A percentile compares a stretch with the other conserved stretches of the same genome.
Conservation (phyloP, 2,797 vertebrate species). For the Numenius phaeopus region DNA sequence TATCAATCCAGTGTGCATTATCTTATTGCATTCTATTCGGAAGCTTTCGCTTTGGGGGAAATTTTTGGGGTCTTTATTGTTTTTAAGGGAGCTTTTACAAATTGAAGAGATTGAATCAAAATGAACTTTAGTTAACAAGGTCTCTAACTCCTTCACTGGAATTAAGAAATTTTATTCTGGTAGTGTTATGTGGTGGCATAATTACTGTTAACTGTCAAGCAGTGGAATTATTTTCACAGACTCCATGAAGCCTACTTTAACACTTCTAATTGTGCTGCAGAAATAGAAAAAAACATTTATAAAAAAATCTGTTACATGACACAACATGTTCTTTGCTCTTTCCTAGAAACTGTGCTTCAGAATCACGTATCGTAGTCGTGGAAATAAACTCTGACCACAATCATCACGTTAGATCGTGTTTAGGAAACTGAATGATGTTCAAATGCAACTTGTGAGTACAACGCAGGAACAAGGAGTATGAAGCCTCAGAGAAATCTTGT, state of each 20-base stretch:
- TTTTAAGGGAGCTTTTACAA: constrained; percentile 65
- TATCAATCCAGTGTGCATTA: neutral
- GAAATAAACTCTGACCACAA: constrained; percentile 46
- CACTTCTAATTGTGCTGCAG: constrained; percentile 45
- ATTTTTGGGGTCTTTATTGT: neutral
- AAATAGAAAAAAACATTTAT: constrained; percentile 65
- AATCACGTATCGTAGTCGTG: neutral
- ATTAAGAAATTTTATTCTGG: constrained; percentile 46
- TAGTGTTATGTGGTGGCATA: constrained; percentile 66
- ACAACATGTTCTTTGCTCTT: constrained; percentile 17
- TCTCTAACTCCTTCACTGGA: constrained; percentile 53
- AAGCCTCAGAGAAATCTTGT: constrained; percentile 60
- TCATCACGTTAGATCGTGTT: constrained; percentile 27
- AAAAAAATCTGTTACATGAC: constrained; percentile 29
- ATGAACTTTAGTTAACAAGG: constrained; percentile 25
- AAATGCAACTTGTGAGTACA: constrained; percentile 67
- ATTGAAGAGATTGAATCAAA: constrained; percentile 51
- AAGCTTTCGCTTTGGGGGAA: constrained; percentile 22
- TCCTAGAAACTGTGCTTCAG: constrained; percentile 51
- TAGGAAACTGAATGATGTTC: constrained; percentile 14
- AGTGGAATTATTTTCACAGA: constrained; percentile 54
- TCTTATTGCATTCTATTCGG: constrained; percentile 45
- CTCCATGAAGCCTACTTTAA: constrained; percentile 52
- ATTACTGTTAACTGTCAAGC: constrained; percentile 71
- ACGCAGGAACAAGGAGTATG: constrained; percentile 68